Percentiles rank a stretch among this genome's conserved stretches.
Conservation (phyloP, 2,888 invertebrate genomes). For the Lysandra coridon region DNA sequence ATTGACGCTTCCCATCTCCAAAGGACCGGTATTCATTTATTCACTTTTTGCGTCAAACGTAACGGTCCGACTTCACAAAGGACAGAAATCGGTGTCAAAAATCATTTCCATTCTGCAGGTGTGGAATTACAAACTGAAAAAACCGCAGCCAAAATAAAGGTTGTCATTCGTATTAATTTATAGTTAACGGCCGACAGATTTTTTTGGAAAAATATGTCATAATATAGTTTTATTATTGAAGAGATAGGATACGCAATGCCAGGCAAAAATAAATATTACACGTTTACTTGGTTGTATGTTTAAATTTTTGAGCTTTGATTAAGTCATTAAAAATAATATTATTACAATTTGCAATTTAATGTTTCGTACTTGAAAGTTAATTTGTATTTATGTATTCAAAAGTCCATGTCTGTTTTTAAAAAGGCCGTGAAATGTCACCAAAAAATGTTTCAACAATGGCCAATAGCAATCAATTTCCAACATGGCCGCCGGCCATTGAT, state of each 20-base stretch:
- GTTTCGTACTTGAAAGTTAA: no score
- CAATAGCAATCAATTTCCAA: slow-evolving; percentile 22
- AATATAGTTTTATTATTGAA: no score
- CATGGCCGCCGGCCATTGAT: slow-evolving; percentile 21
- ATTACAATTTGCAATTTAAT: no score
- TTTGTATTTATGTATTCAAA: background rate
- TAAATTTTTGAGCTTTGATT: no score
- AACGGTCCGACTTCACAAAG: slow-evolving; percentile 19
- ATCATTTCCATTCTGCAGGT: slow-evolving; percentile 19
- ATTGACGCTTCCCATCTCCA: slow-evolving; percentile 23
- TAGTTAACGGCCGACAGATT: background rate
- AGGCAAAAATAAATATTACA: no score
- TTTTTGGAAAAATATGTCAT: no score
- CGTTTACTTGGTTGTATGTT: no score
- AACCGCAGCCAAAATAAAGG: background rate
- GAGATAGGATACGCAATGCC: no score
- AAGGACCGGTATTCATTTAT: slow-evolving; percentile 15
- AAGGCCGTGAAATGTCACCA: slow-evolving; percentile 17
- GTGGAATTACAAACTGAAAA: slow-evolving; percentile 1
- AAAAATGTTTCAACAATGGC: slow-evolving; percentile 21
- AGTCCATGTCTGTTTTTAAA: background rate
- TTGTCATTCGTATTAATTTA: background rate
- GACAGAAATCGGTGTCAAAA: slow-evolving; percentile 29
- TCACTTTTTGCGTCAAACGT: slow-evolving; percentile 23
- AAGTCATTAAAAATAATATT: no score